Evolutionary conservation across 2,888 invertebrate species (phyloP), one percentile per base, ranked within the genome.

Genomic region (Xestia rhomboidea): DNA sequence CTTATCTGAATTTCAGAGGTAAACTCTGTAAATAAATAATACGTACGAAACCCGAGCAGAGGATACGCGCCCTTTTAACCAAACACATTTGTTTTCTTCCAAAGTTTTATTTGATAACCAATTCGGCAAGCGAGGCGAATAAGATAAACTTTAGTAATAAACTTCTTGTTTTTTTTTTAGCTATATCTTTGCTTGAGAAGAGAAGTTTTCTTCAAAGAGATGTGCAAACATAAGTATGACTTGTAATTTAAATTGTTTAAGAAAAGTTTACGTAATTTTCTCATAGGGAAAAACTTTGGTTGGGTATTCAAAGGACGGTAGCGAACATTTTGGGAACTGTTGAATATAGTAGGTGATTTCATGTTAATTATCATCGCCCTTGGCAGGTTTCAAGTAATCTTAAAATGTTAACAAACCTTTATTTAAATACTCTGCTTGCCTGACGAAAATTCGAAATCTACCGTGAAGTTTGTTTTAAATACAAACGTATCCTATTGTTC

Each of bases 91-190:
- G 81, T 87, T 88, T 89, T 87, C 82, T 79, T 73, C 79, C 72
- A 86, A 86, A 89, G 87, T 90, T 90, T 89, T 87, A 89, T 89
- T 89, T 87, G 86, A 88, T 87, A 90, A 87, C 81, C 87, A 85
- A 88, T 89, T 89, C 86, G 74, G 83, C 83, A 82, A 86, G 85
- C 86, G 79, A 82, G 46, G 82, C 78, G 81, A 85, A 87, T 84
- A 87, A 87, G 79, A 90, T 87, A 89, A 91, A 90, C 89, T 91
- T 91, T 84, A 71, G 79, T 87, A 87, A 90, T 89, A 91, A 89
- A 90, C 88, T 89, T 89, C 83, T 85, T 87, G 87, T 86, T 85
- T 87, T 85, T 85, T 85, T 86, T 74, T 77, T 70, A 68, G 81
- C 73, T 77, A 76, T 78, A 79, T 66, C 73, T 83, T 78, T 76